Percentiles rank a stretch among this genome's conserved stretches.
phyloP scores from a whole-genome alignment of 35 echinoderm and acorn worm genomes.

The Heliocidaris erythrogramma region DNA sequence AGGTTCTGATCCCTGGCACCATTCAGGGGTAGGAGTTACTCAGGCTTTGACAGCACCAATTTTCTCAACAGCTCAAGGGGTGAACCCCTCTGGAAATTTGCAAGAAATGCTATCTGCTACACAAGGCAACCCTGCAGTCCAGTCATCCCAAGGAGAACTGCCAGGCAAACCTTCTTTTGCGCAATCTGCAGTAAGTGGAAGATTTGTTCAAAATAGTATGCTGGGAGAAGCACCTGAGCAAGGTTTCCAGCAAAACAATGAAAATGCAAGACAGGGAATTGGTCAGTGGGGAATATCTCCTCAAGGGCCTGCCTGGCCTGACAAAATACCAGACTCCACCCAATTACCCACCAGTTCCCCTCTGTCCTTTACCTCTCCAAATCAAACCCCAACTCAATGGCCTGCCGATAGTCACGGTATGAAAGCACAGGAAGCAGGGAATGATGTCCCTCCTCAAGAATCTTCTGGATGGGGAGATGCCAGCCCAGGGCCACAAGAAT shows the following conservation, averaged over 20 bases:
- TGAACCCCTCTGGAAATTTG: neutral
- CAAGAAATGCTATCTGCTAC: neutral
- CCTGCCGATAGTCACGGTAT: neutral
- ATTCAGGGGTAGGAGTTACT: neutral
- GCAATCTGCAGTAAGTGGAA: slow-evolving; percentile 20
- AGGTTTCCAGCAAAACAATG: neutral
- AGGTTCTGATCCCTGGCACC: neutral
- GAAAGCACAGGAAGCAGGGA: neutral
- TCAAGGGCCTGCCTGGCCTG: neutral
- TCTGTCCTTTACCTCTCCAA: neutral
- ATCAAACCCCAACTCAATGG: neutral
- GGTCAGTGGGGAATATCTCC: neutral
- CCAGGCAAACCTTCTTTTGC: neutral
- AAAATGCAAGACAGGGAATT: neutral
- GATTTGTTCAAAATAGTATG: neutral
- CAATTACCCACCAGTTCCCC: neutral
- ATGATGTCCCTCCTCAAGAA: neutral
- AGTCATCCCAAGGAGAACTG: neutral
- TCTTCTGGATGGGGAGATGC: slow-evolving; percentile 39
- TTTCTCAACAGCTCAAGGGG: neutral
- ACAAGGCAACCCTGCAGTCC: neutral
- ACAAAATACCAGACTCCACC: neutral
- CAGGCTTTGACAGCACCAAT: neutral
- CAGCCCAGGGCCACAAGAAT: neutral
- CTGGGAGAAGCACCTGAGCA: neutral